Percentiles rank a stretch among this genome's conserved stretches.
Conservation (phyloP, 1,140 invertebrate species). For the Zaprionus nigranus region DNA sequence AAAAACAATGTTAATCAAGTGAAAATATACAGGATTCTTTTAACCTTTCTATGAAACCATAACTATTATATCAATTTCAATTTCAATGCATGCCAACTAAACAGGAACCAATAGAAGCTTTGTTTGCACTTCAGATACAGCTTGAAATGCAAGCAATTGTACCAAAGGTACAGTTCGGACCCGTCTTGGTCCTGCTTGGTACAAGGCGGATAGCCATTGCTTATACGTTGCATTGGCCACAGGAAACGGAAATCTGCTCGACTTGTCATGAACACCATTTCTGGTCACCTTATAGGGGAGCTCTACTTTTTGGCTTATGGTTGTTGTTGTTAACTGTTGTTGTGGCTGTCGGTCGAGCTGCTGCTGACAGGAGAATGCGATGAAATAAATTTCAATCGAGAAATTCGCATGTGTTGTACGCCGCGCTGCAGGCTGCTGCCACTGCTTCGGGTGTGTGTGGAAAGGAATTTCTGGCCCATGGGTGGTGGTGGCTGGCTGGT, state of each 20-base stretch:
- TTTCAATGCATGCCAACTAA: background rate
- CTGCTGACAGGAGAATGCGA: slow-evolving; percentile 33
- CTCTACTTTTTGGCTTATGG: background rate
- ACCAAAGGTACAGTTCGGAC: background rate
- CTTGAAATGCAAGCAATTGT: background rate
- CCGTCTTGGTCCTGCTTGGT: background rate
- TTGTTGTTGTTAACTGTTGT: background rate
- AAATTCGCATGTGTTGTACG: slow-evolving; percentile 24
- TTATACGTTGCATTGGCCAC: slow-evolving; percentile 10
- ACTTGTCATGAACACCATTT: slow-evolving; percentile 26
- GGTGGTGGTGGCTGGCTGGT: slow-evolving; percentile 14
- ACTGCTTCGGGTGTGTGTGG: background rate
- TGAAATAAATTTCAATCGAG: slow-evolving; percentile 42
- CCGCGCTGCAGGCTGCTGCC: too few relatives aligned
- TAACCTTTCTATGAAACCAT: background rate
- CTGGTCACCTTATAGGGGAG: slow-evolving; percentile 10
- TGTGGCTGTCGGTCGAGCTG: slow-evolving; percentile 7
- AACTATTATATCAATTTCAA: background rate
- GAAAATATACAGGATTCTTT: background rate
- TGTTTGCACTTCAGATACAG: background rate
- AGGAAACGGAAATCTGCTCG: slow-evolving; percentile 25
- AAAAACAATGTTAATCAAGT: background rate
- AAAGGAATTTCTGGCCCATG: slow-evolving; percentile 15
- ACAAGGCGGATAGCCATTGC: background rate
- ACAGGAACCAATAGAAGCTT: background rate